Evolutionary conservation across 2,888 invertebrate species (phyloP), one percentile per base, ranked within the genome.

Genomic region (Lithophane ornitopus): DNA sequence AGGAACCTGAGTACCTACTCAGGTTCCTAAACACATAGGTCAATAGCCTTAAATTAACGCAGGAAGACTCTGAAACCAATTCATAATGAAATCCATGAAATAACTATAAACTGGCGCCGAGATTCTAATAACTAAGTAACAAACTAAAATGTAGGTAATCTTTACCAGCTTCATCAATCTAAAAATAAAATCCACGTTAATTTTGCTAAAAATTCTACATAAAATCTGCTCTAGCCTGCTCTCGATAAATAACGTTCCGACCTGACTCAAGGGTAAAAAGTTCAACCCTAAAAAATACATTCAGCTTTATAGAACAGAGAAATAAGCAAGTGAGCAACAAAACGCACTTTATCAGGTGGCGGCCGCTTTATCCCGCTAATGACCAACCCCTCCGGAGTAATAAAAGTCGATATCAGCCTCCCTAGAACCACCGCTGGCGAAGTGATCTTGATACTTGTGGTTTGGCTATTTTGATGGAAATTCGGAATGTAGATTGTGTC

Each of bases 321-420:
- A 94, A 93, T 94, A 96, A 95, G 88, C 88, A 88, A 88, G 95
- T 91, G 94, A 95, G 96, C 95, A 96, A 96, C 95, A 96, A 96
- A 96, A 95, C 96, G 95, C 96, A 96, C 95, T 96, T 96, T 95
- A 96, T 96, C 95, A 96, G 96, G 96, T 96, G 96, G 95, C 95
- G 94, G 94, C 91, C 94, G 96, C 95, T 96, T 96, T 96, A 96
- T 95, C 92, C 95, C 91, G 94, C 95, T 96, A 96, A 96, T 96
- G 96, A 96, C 95, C 95, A 94, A 94, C 95, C 95, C 95, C 95
- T 94, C 95, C 89, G 90, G 93, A 93, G 94, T 95, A 96, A 96
- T 96, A 96, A 95, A 96, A 96, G 96, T 96, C 96, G 95, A 95
- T 95, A 95, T 93, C 94, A 94, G 90, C 93, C 94, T 93, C 93